phyloP scores from a whole-genome alignment of 2,113 vertebrate species.

The Seriola rivoliana region DNA sequence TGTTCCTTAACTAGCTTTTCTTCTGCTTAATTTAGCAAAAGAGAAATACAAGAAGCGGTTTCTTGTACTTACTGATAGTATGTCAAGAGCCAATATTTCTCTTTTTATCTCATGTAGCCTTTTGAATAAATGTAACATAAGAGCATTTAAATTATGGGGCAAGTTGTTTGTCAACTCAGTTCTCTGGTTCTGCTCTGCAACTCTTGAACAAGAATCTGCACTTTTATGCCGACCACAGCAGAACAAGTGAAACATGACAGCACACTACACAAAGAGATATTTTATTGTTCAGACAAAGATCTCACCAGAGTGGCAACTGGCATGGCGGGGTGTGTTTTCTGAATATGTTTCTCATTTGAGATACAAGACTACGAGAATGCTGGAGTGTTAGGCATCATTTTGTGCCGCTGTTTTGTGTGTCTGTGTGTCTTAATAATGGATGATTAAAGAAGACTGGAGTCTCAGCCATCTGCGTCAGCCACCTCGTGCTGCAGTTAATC shows the following conservation, averaged over 20 bases:
- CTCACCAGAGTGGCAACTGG: conserved; percentile 2
- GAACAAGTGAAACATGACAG: background rate
- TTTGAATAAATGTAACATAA: background rate
- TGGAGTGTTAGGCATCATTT: conserved; percentile 36
- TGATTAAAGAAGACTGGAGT: conserved; percentile 57
- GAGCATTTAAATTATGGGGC: background rate
- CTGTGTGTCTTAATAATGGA: conserved; percentile 60
- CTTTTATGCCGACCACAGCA: conserved; percentile 10
- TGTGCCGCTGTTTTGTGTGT: conserved; percentile 9
- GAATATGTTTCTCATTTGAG: conserved; percentile 13
- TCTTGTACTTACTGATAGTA: background rate
- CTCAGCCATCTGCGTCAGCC: conserved; percentile 44
- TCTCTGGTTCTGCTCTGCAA: conserved; percentile 4
- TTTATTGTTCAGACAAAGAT: conserved; percentile 7
- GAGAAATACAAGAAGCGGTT: background rate
- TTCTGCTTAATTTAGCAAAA: background rate
- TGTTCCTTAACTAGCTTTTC: background rate
- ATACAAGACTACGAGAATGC: conserved; percentile 17
- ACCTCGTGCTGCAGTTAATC: conserved; percentile 46
- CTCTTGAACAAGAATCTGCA: conserved; percentile 8
- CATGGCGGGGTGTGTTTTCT: conserved; percentile 10
- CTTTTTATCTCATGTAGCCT: background rate
- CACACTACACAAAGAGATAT: conserved; percentile 7
- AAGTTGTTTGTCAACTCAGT: conserved; percentile 5
- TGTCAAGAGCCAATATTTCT: conserved; percentile 1